Conservation (phyloP, 1,140 invertebrate species). For the Leptinotarsa lineolata region DNA sequence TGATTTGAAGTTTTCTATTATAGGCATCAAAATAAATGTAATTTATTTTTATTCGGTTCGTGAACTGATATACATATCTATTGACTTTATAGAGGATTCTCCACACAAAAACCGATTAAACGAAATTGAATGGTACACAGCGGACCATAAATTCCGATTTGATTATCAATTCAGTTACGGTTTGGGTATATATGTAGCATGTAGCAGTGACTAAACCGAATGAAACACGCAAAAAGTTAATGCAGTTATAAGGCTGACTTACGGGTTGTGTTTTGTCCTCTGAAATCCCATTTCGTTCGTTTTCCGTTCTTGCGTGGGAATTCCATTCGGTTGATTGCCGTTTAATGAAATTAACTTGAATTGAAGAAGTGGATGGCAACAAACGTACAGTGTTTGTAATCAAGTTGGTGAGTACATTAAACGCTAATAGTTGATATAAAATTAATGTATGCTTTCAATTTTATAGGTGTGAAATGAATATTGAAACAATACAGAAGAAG, state of each 20-base stretch:
- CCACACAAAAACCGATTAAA: background rate
- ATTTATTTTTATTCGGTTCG: background rate
- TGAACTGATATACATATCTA: background rate
- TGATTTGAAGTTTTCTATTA: too few species aligned
- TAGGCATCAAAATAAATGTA: too few species aligned
- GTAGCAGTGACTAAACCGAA: background rate
- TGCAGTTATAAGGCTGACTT: slow-evolving; percentile 4
- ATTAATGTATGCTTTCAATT: too few species aligned
- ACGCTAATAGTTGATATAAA: too few species aligned
- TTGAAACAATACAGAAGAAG: too few species aligned
- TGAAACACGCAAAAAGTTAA: slow-evolving; percentile 4
- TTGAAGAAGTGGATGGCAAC: too few species aligned
- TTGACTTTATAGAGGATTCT: background rate
- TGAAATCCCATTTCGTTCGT: background rate
- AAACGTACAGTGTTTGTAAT: too few species aligned
- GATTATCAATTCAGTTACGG: slow-evolving; percentile 1
- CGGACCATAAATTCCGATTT: background rate
- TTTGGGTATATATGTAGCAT: background rate
- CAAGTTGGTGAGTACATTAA: too few species aligned
- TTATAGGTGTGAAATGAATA: too few species aligned
- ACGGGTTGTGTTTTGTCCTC: background rate
- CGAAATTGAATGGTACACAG: slow-evolving; percentile 2
- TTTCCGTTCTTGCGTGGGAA: background rate
- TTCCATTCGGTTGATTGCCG: background rate
- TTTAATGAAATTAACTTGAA: slow-evolving; percentile 3